Conservation (phyloP, 2,113 vertebrate species). For the Caracal caracal region DNA sequence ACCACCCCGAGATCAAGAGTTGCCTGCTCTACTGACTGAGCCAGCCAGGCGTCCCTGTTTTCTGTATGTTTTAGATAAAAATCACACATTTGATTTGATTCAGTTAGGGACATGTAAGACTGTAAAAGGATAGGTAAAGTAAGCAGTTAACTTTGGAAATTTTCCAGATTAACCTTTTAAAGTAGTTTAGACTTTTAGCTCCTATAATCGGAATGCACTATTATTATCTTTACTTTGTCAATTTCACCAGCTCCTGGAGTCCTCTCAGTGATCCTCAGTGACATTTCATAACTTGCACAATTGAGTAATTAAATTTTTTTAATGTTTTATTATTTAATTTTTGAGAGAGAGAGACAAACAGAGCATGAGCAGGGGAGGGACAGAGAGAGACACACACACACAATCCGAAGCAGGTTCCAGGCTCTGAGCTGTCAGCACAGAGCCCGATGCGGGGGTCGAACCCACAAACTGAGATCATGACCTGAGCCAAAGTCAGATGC, state of each 20-base stretch:
- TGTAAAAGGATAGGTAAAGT: conserved; percentile 40
- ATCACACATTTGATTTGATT: conserved; percentile 20
- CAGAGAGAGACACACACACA: too few species aligned
- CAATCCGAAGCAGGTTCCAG: too few species aligned
- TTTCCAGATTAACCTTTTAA: conserved; percentile 39
- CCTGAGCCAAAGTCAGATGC: too few species aligned
- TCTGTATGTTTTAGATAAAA: conserved; percentile 56
- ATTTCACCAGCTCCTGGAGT: not conserved
- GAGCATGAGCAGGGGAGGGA: too few species aligned
- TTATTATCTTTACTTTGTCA: not conserved
- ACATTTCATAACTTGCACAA: not conserved
- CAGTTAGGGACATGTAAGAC: not conserved
- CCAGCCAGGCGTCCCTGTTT: not conserved
- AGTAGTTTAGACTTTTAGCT: not conserved
- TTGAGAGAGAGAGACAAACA: too few species aligned
- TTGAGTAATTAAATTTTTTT: not conserved
- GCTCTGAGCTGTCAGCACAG: too few species aligned
- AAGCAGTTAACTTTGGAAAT: conserved; percentile 45
- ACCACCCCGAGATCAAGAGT: not conserved
- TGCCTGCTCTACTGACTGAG: not conserved
- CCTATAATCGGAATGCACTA: not conserved
- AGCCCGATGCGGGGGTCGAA: too few species aligned
- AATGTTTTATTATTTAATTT: too few species aligned
- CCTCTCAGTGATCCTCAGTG: not conserved
- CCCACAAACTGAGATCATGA: too few species aligned